These are phyloP conservation scores for Orthonyx spaldingii DNA, from an alignment of 2,113 vertebrate species.

Conservation along the genomic window DNA sequence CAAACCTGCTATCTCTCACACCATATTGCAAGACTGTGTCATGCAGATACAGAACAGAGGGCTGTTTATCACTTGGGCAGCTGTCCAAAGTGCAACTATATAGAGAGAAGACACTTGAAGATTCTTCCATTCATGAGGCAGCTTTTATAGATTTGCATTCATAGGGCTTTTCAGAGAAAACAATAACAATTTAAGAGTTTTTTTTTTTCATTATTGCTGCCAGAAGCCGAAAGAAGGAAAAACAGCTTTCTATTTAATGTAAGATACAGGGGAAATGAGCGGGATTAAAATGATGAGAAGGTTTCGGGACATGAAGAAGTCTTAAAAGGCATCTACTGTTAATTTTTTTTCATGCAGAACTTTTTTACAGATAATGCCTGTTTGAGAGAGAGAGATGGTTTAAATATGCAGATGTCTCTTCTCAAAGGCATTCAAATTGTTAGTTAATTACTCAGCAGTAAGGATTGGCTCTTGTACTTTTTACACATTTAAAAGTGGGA, in stretches of 20 bases:
- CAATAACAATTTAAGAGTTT: slow-evolving; percentile 53
- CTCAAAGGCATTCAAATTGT: slow-evolving; percentile 52
- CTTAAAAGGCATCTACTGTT: slow-evolving; percentile 49
- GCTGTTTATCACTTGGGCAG: slow-evolving; percentile 55
- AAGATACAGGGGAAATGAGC: slow-evolving; percentile 12
- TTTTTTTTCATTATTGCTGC: slow-evolving; percentile 34
- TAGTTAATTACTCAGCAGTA: slow-evolving; percentile 51
- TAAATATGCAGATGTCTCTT: slow-evolving; percentile 50
- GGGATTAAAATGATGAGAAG: slow-evolving; percentile 27
- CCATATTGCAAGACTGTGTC: slow-evolving; percentile 53
- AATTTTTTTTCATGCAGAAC: slow-evolving; percentile 40
- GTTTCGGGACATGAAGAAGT: neutral
- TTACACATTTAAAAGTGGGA: slow-evolving; percentile 7
- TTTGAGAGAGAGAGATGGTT: neutral
- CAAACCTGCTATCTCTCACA: slow-evolving; percentile 53
- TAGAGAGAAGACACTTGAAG: slow-evolving; percentile 44
- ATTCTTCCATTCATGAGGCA: slow-evolving; percentile 48
- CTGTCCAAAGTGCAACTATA: slow-evolving; percentile 39
- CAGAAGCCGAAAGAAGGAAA: slow-evolving; percentile 44
- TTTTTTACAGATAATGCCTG: slow-evolving; percentile 44
- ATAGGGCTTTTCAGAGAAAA: slow-evolving; percentile 56
- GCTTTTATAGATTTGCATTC: slow-evolving; percentile 52
- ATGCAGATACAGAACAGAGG: slow-evolving; percentile 12
- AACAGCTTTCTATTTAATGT: slow-evolving; percentile 38
- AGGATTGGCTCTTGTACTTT: neutral